phyloP scores from a whole-genome alignment of 2,888 invertebrate genomes.

The Cyclophora punctaria region DNA sequence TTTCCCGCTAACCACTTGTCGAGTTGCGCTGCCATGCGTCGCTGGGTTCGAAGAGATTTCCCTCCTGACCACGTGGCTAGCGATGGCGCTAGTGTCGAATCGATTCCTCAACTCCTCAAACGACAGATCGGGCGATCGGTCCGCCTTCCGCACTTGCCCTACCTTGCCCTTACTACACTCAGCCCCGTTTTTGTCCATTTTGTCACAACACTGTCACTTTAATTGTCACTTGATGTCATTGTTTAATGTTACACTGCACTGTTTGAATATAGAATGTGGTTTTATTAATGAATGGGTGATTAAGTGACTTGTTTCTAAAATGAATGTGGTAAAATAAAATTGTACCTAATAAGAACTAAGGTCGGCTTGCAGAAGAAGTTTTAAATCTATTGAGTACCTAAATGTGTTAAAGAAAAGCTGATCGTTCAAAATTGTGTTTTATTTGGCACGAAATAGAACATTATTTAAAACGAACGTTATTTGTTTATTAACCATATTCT shows the following conservation, averaged over 20 bases:
- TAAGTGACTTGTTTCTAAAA: too few species aligned
- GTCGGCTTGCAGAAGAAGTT: too few species aligned
- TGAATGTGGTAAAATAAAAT: too few species aligned
- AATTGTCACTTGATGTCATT: conserved; percentile 21
- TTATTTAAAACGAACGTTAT: too few species aligned
- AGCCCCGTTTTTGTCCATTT: conserved; percentile 49
- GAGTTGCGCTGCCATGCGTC: conserved; percentile 65
- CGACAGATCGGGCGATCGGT: conserved; percentile 50
- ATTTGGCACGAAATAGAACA: too few species aligned
- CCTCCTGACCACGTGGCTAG: conserved; percentile 36
- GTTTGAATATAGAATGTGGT: not conserved
- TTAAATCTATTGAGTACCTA: too few species aligned
- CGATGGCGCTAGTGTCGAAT: conserved; percentile 60
- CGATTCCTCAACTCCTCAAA: conserved; percentile 63
- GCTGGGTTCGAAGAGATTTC: conserved; percentile 64
- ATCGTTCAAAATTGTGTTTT: too few species aligned
- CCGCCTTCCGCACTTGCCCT: conserved; percentile 60
- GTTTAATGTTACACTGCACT: not conserved
- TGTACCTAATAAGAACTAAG: too few species aligned
- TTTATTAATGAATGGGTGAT: too few species aligned
- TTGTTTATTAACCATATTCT: too few species aligned
- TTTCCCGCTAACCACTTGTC: conserved; percentile 73
- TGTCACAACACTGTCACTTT: conserved; percentile 33
- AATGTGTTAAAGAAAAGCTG: too few species aligned
- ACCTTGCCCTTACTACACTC: conserved; percentile 30